Evolutionary conservation across 2,113 vertebrate species (phyloP).

Genomic region (Sphaerodactylus townsendi): DNA sequence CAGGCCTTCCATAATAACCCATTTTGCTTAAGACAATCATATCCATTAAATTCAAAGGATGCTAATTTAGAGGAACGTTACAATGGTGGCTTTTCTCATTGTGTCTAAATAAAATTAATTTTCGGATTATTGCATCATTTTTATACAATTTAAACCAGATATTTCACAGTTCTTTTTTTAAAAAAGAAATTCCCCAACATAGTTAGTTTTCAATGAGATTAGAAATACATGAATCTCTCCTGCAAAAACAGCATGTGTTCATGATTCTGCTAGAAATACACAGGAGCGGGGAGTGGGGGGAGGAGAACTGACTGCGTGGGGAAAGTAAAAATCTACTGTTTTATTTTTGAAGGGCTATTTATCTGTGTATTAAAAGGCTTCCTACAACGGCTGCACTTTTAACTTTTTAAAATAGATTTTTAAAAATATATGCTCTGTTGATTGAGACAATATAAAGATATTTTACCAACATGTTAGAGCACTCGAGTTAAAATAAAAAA

Average conservation of each 20-base stretch:
- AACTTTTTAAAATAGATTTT: neutral
- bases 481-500: conserved; percentile 10
- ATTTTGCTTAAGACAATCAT: neutral
- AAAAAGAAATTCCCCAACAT: neutral
- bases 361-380: conserved; percentile 40
- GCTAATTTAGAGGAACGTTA: neutral
- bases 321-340: neutral
- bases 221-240: conserved; percentile 16
- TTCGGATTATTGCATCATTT: neutral
- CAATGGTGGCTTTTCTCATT: neutral
- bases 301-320: neutral
- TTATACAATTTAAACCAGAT: conserved; percentile 22
- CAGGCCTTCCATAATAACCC: neutral
- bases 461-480: neutral
- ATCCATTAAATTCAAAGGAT: neutral
- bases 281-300: neutral
- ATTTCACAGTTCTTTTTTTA: no score
- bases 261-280: conserved; percentile 13
- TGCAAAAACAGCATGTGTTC: neutral
- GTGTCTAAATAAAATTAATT: neutral
- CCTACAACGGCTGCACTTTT: conserved; percentile 41
- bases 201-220: neutral
- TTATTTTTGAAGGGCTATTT: conserved; percentile 32
- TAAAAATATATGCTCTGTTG: neutral
- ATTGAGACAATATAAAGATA: neutral